phyloP scores from a whole-genome alignment of 1,140 invertebrate genomes.

The Monomorium pharaonis region DNA sequence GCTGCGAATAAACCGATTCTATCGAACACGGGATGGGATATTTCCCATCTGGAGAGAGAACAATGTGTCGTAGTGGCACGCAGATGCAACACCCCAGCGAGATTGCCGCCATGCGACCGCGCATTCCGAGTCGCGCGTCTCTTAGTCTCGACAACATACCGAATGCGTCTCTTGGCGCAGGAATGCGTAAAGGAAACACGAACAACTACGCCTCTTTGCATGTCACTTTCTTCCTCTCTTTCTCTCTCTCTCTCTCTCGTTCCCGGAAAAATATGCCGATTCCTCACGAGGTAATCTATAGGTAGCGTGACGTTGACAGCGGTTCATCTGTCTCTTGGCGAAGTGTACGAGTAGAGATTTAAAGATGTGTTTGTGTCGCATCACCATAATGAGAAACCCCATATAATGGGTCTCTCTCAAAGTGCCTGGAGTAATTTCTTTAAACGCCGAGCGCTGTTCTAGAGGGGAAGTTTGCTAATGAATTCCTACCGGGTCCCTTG shows the following conservation, averaged over 20 bases:
- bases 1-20: not conserved
- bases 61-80: constrained; percentile 1
- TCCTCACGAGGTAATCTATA: not conserved
- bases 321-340: not conserved
- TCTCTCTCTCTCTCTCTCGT: not conserved
- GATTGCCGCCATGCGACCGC: not conserved
- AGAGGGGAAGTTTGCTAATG: constrained; percentile 59
- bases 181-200: not conserved
- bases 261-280: constrained; percentile 12
- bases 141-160: constrained; percentile 25
- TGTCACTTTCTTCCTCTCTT: not conserved
- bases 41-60: not conserved
- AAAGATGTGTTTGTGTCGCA: not conserved
- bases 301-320: not conserved
- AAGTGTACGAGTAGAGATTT: not conserved
- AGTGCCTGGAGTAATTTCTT: constrained; percentile 32
- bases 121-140: constrained; percentile 24
- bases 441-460: constrained; percentile 5
- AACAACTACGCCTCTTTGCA: not conserved
- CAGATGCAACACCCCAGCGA: not conserved
- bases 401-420: constrained; percentile 3
- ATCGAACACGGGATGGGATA: not conserved
- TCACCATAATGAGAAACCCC: not conserved
- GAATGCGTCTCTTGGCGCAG: constrained; percentile 13
- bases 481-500: constrained; percentile 47